Percentiles rank a stretch among this genome's conserved stretches.
phyloP scores from a whole-genome alignment of 1,140 invertebrate species.

The Liolophura sinensis region DNA sequence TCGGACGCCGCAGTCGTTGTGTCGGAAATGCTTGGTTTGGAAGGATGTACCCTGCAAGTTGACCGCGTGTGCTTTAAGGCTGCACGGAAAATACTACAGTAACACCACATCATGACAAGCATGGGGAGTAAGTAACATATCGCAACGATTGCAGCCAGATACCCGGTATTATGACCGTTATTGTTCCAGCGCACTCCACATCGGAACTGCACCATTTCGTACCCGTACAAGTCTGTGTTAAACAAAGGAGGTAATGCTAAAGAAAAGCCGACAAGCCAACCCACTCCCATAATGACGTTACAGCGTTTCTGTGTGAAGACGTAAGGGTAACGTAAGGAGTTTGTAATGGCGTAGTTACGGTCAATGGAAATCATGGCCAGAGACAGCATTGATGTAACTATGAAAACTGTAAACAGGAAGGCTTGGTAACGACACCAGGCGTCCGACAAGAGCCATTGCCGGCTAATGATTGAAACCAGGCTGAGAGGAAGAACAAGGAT shows the following conservation, averaged over 20 bases:
- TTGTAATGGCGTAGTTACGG: constrained; percentile 42
- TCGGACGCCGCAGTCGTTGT: constrained; percentile 8
- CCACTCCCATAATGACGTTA: constrained; percentile 21
- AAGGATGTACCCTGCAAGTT: constrained; percentile 24
- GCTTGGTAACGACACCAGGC: constrained; percentile 36
- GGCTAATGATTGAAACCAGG: constrained; percentile 25
- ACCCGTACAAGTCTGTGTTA: constrained; percentile 24
- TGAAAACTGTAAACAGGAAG: constrained; percentile 30
- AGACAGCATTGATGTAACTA: constrained; percentile 27
- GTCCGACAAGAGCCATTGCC: constrained; percentile 25
- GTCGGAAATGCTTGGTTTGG: constrained; percentile 7
- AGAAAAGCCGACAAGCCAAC: constrained; percentile 27
- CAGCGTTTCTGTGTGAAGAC: constrained; percentile 36
- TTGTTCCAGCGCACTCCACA: constrained; percentile 26
- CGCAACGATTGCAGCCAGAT: constrained; percentile 17
- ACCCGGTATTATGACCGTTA: constrained; percentile 8
- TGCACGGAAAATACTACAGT: constrained; percentile 35
- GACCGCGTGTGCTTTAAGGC: constrained; percentile 33
- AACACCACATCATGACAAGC: constrained; percentile 30
- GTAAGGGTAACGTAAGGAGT: constrained; percentile 40
- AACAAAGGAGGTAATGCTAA: constrained; percentile 33
- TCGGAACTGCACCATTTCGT: constrained; percentile 22
- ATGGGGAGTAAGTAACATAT: constrained; percentile 25
- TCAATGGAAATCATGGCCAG: constrained; percentile 37
- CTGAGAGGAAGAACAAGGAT: constrained; percentile 33